Base-by-base conservation (phyloP, 2,113 vertebrate species). In the Sisor rabdophorus region DNA sequence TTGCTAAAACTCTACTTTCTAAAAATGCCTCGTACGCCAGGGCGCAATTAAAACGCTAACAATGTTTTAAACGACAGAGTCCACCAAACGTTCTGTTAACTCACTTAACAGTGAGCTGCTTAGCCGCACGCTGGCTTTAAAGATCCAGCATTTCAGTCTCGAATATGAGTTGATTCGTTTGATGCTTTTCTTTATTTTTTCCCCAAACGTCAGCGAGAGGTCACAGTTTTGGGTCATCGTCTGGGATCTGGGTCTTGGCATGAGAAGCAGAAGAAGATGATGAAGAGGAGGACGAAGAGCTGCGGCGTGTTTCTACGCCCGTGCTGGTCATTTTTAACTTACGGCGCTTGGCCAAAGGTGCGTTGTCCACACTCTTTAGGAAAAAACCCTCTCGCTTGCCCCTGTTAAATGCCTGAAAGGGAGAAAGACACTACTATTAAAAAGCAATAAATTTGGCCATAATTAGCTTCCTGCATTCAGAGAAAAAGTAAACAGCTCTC, bases 301-400 rank as follows among this genome's bases (percentile, higher is more conserved):
- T 93, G 50, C 93, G 93, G 0, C 93, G 88, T 0, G 90, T 91
- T 83, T 95, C 92, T 10, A 93, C 88, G 0, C 94, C 90, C 0
- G 94, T 94, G 71, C 93, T 95, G 0, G 93, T 93, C 91, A 95
- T 92, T 85, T 96, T 96, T 26, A 93, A 87, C 85, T 95, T 96
- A 13, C 94, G 89, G 0, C 95, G 89, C 76, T 96, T 96, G 26
- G 94, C 95, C 0, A 96, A 91, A 0, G 94, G 95, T 1, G 94
- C 95, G 1, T 96, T 95, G 85, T 96, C 95, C 19, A 96, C 95
- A 0, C 95, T 96, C 88, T 96, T 96, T 72, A 96, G 85, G 76
- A 96, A 95, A 82, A 96, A 95, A 55, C 95, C 95, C 75, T 95
- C 94, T 0, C 94, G 88, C 73, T 95, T 95, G 17, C 95, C 93